Base-by-base conservation (phyloP, 2,888 invertebrate species). In the Caradrina clavipalpis region DNA sequence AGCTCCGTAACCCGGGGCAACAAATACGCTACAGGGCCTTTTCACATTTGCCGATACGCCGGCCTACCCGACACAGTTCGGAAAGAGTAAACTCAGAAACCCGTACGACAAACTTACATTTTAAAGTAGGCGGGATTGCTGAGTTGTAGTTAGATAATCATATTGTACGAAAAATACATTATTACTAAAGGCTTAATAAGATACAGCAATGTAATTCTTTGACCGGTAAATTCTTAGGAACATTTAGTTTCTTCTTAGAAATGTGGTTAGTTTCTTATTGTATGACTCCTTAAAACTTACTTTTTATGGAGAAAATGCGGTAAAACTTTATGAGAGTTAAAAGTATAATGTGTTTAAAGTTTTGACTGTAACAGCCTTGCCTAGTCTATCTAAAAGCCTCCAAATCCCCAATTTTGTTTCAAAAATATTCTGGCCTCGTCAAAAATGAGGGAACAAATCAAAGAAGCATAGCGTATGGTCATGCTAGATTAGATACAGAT, bases 1-100 rank as follows among this genome's bases (percentile, higher is more conserved):
- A 87, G 88, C 86, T 82, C 70, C 71, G 86, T 88, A 83, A 86
- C 86, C 81, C 76, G 64, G 79, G 81, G 84, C 84, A 82, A 87
- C 87, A 69, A 78, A 63, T 78, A 66, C 65, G 71, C 56, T 71
- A 80, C 78, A 72, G 69, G 51, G 69, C 65, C 59, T 72, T 71
- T 82, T 70, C 65, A 66, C 62, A 68, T 65, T 53, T 57, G 50
- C 62, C 80, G 73, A 80, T 82, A 77, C 65, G 67, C 60, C 57
- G 49, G 69, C 47, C 65, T 61, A 58, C 62, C 69, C 67, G 21
- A 69, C 55, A 51, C 51, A 60, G 39, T 47, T 19, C 39, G 5
- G 17, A 45, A 17, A 45, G 15, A 6, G 26, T 47, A 26, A 60
- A 13, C 42, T 47, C 51, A 55, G 51, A 73, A 61, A 39, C 19